Evolutionary conservation across 2,113 vertebrate species (phyloP), one percentile per base, ranked within the genome.

Genomic region (Atrichornis clamosus): DNA sequence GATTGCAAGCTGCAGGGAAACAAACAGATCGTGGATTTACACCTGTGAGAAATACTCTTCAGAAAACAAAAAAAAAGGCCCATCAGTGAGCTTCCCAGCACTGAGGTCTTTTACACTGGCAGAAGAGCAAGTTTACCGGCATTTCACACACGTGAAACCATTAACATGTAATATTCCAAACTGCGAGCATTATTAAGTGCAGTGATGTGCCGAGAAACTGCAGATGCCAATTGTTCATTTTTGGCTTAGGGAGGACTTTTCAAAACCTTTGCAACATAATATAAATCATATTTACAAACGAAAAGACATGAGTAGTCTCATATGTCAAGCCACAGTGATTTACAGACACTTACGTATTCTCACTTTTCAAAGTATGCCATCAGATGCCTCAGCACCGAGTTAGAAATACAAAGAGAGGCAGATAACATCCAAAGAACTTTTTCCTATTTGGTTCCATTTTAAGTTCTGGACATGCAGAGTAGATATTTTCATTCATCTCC

Each of bases 251-350:
- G 3, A 83, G 27, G 47, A 55, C 85, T 83, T 83, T 79, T 86
- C 47, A 83, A 63, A 94, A 85, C 55, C 79, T 67, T 64, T 90
- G 76, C 50, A 90, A 88, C 1, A 2, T 44, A 90, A 86, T 32
- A 83, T 63, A 95, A 90, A 89, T 79, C 47, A 65, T 73, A 93
- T 94, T 93, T 94, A 96, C 77, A 95, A 95, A 94, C 47, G 4
- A 3, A 91, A 92, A 96, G 47, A 47, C 73, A 18, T 8, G 19
- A 90, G 52, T 19, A 94, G 78, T 77, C 53, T 93, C 42, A 3
- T 15, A 72, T 72, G 70, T 93, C 81, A 91, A 76, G 55, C 55
- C 42, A 68, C 70, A 50, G 55, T 79, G 44, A 96, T 85, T 96
- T 94, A 93, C 75, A 85, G 67, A 65, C 67, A 63, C 68, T 89